phyloP scores from a whole-genome alignment of 2,888 invertebrate genomes.

The Pyrocoelia pectoralis region DNA sequence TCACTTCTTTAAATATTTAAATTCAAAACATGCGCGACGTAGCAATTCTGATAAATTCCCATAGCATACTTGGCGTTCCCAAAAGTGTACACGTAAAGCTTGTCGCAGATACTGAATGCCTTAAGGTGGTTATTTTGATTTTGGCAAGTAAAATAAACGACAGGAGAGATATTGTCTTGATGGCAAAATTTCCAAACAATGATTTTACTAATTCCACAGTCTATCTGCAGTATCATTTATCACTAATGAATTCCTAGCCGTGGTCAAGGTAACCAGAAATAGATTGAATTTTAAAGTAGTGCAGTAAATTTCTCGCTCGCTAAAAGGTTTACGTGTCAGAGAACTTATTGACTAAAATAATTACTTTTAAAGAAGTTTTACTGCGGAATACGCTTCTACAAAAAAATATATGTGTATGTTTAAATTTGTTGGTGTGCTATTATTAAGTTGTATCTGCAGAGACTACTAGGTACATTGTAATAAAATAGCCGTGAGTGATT shows the following conservation, averaged over 20 bases:
- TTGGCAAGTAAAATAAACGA: too few species aligned
- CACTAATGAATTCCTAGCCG: neutral
- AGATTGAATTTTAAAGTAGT: neutral
- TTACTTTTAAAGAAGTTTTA: neutral
- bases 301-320: neutral
- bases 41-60: neutral
- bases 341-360: constrained; percentile 1
- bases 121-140: too few species aligned
- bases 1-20: constrained; percentile 1
- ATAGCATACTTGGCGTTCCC: too few species aligned
- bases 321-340: neutral
- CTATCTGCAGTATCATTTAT: too few species aligned
- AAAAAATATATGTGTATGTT: constrained; percentile 11
- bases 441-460: constrained; percentile 16
- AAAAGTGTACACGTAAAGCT: too few species aligned
- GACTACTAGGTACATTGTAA: constrained; percentile 17
- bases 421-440: constrained; percentile 10
- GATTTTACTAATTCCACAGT: too few species aligned
- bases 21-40: neutral
- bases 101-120: too few species aligned
- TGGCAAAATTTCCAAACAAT: too few species aligned
- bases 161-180: too few species aligned
- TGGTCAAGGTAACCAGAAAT: neutral
- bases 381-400: neutral
- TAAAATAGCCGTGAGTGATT: constrained; percentile 20